Base-by-base conservation (phyloP, 2,113 vertebrate species). In the Sapajus apella region DNA sequence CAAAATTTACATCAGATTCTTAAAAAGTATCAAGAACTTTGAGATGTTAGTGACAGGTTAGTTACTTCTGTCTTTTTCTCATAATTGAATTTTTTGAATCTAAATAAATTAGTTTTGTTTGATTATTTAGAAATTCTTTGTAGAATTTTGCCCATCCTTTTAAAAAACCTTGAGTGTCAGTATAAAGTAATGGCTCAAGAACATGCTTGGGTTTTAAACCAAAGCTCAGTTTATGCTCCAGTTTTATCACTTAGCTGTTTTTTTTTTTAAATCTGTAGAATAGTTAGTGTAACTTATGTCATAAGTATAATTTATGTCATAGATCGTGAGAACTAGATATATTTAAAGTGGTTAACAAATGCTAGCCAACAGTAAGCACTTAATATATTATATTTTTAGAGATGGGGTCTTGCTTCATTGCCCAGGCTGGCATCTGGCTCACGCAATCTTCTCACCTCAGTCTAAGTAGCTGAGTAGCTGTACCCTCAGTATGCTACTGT, bases 241-340 rank as follows among this genome's bases (percentile, higher is more conserved):
- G 30, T 95, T 90, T 18, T 80, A 1, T 76, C 70, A 75, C 17
- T 90, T 90, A 82, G 21, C 81, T 94, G 5, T 90, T 80, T 80
- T 21, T 70, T 88, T 3, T 64, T 30, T 40, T 40, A 3, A 64
- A 72, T 85, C 12, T 91, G 6, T 95, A 50, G 47, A 89, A n/a
- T 45, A 75, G 64, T 75, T 90, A 77, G 32, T 66, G 27, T 56
- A 85, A 55, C 12, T 84, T 94, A 21, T 23, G 35, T 45, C 55
- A 40, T 45, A 73, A 40, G 35, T 52, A 52, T 56, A 85, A 55
- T 9, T 84, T 94, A 21, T 27, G 37, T 45, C 61, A 55, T 35
- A 73, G 35, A 27, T 94, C 89, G 17, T 88, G n/a, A 91, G 77
- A 84, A n/a, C 92, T 91, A 55, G 61, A 50, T 88, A 35, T 81